A percentile compares a stretch with the other conserved stretches of the same genome.
Evolutionary conservation across 2,113 vertebrate species (phyloP).

Genomic region (Platichthys flesus): DNA sequence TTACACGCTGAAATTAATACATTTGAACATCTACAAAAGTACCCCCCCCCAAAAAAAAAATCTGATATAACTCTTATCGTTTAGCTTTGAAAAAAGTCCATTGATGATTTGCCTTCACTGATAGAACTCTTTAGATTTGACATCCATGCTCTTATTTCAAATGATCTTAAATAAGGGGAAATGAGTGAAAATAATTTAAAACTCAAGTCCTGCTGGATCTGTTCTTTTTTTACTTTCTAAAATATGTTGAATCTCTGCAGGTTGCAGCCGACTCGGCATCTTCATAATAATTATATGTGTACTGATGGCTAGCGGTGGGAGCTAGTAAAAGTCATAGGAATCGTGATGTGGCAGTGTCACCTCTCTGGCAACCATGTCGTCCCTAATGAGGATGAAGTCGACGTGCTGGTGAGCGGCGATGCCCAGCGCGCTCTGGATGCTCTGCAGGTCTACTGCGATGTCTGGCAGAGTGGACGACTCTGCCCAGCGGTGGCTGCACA

Average conservation of each 20-base stretch:
- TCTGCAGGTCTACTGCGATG: conserved; percentile 88
- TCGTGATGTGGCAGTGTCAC: conserved; percentile 74
- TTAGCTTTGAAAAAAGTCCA: neutral
- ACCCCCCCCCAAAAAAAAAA: neutral
- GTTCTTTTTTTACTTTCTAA: conserved; percentile 1
- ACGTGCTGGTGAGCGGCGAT: conserved; percentile 78
- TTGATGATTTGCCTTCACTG: neutral
- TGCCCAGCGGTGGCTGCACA: conserved; percentile 81
- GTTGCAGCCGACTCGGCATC: neutral
- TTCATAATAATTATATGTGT: conserved; percentile 19
- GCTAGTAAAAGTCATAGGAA: conserved; percentile 48
- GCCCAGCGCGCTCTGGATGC: conserved; percentile 85
- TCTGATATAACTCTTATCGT: neutral
- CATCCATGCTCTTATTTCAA: neutral
- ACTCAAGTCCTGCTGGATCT: neutral
- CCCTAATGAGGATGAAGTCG: conserved; percentile 91
- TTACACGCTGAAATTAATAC: too few relatives aligned
- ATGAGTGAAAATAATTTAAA: neutral
- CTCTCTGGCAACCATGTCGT: conserved; percentile 92
- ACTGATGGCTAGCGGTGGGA: conserved; percentile 49
- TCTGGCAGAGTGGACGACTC: conserved; percentile 82
- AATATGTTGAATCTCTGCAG: neutral
- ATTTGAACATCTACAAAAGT: neutral
- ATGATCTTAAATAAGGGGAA: neutral
- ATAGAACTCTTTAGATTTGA: neutral